Base-by-base conservation (phyloP, 2,888 invertebrate species). In the Thera britannica region DNA sequence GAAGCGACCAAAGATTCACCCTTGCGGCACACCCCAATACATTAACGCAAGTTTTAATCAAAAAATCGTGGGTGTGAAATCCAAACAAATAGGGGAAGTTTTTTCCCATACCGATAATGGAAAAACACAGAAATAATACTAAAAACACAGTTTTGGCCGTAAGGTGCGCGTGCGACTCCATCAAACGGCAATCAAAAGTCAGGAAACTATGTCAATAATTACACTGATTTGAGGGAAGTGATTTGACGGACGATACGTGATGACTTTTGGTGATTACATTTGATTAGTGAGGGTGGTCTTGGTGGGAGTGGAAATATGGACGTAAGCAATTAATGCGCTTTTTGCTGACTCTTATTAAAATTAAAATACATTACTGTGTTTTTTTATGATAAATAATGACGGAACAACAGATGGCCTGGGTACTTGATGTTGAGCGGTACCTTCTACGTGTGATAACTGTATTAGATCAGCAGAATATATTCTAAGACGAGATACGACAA, bases 51-150 rank as follows among this genome's bases (percentile, higher is more conserved):
- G 87, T 89, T 90, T 90, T 91, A 92, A 93, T 92, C 91, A 92
- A 90, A 90, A 89, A 89, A 85, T 75, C 84, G 84, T 85, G 92
- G 92, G 92, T 93, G 93, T 92, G 93, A 92, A 92, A 88, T 80
- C 89, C 86, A 91, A 92, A 92, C 85, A 92, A 82, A 83, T 81
- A 83, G 90, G 92, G 90, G 88, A 87, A 76, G 79, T 78, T 76
- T 65, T 89, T 93, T 93, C 93, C 93, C 93, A 93, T 92, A 92
- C 88, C 85, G 93, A 93, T 93, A 93, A 91, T 92, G 89, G 87
- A 88, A 85, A 80, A 87, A 85, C 80, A 81, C 77, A 82, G 86
- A 84, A 86, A 86, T 85, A 85, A 85, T 83, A 83, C 78, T 78
- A 85, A 89, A 88, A 87, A 77, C 76, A 77, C 71, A 75, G 81